phyloP scores from a whole-genome alignment of 2,888 invertebrate genomes.

The Spodoptera littoralis region DNA sequence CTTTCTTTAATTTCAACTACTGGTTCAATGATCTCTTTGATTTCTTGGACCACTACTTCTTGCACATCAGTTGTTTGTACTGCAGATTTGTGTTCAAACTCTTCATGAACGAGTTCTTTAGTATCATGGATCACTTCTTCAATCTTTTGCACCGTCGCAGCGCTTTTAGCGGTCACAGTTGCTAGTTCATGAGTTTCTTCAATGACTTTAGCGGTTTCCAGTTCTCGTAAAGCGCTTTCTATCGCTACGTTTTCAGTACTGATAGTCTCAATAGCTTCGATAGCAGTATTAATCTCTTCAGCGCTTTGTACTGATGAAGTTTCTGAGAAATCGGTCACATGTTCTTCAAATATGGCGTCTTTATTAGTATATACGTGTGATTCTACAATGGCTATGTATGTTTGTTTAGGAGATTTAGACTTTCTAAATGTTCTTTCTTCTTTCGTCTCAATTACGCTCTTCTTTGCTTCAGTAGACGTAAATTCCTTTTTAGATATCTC shows the following conservation, averaged over 20 bases:
- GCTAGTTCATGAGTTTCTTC: constrained; percentile 54
- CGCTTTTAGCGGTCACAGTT: constrained; percentile 45
- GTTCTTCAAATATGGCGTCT: constrained; percentile 76
- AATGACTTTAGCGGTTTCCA: constrained; percentile 54
- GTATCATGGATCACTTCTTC: constrained; percentile 47
- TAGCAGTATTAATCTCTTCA: constrained; percentile 63
- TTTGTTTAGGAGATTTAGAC: constrained; percentile 67
- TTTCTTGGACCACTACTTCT: constrained; percentile 46
- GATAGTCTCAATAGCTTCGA: constrained; percentile 55
- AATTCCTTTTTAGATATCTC: constrained; percentile 55
- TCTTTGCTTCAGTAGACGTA: constrained; percentile 57
- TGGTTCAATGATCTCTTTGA: constrained; percentile 52
- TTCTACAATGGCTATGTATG: constrained; percentile 81
- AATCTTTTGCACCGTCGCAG: constrained; percentile 50
- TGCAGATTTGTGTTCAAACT: constrained; percentile 50
- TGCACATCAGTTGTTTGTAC: constrained; percentile 37
- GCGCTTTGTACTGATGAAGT: constrained; percentile 66
- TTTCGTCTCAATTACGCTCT: constrained; percentile 54
- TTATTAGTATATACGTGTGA: constrained; percentile 82
- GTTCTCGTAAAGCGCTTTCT: constrained; percentile 50
- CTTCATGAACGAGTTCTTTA: constrained; percentile 51
- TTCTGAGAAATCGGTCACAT: constrained; percentile 67
- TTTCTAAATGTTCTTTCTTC: constrained; percentile 58
- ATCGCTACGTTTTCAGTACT: constrained; percentile 59
- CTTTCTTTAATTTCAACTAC: constrained; percentile 47